A percentile compares a stretch with the other conserved stretches of the same genome.
These are phyloP conservation scores for Eunapius fragilis DNA, from an alignment of 37 sponge, comb jelly and placozoan species.

Conservation along the genomic window DNA sequence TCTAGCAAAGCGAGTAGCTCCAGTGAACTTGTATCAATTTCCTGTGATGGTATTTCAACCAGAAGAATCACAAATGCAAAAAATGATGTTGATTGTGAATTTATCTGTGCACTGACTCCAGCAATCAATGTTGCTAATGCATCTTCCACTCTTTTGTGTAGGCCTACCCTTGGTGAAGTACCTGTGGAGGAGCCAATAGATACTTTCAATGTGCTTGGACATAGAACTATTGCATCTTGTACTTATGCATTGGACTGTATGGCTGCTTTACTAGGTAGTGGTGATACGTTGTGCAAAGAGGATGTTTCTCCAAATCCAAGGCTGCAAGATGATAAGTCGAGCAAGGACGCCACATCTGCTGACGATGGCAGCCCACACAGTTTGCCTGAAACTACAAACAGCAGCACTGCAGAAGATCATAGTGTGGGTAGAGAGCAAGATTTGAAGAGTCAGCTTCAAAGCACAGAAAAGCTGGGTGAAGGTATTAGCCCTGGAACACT, in stretches of 20 bases:
- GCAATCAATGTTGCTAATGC: too few relatives aligned
- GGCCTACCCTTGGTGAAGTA: neutral
- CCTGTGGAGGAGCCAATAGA: neutral
- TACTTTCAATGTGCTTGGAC: neutral
- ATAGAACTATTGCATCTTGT: neutral
- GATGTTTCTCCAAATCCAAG: neutral
- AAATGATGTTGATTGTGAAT: too few relatives aligned
- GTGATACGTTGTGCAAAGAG: neutral
- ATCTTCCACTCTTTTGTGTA: too few relatives aligned
- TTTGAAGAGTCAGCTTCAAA: neutral
- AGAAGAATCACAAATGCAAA: neutral
- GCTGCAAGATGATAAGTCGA: slow-evolving; percentile 46
- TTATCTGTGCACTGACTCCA: neutral
- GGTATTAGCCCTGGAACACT: too few relatives aligned
- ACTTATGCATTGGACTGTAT: neutral
- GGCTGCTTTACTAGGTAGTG: neutral
- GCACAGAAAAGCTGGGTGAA: neutral
- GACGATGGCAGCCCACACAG: neutral
- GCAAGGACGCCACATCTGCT: slow-evolving; percentile 11
- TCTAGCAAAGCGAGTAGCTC: neutral
- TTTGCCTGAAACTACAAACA: neutral
- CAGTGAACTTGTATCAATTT: neutral
- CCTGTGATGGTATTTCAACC: neutral
- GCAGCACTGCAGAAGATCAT: neutral
- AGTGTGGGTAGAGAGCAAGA: neutral